These are phyloP conservation scores for Nothocercus julius DNA, from an alignment of 2,113 vertebrate genomes.

Conservation along the genomic window DNA sequence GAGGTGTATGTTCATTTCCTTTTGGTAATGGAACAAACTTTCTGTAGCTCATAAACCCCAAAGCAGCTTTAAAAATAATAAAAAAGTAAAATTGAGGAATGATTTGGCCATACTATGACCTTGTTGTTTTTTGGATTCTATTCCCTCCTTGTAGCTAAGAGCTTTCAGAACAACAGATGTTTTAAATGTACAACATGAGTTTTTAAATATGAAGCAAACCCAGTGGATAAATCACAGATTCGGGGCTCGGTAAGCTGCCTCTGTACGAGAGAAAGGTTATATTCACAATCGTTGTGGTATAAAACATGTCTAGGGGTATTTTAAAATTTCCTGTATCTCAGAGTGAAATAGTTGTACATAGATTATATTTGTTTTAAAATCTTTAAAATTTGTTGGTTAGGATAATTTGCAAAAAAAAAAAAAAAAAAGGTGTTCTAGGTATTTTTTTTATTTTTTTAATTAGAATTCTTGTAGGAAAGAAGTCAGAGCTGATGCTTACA, in stretches of 20 bases:
- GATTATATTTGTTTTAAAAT: background rate
- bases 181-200: conserved; percentile 31
- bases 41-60: conserved; percentile 66
- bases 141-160: background rate
- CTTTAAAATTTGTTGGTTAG: background rate
- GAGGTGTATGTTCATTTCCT: conserved; percentile 56
- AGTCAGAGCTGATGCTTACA: background rate
- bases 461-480: background rate
- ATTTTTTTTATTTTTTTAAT: background rate
- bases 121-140: background rate
- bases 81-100: conserved; percentile 16
- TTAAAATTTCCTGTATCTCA: background rate
- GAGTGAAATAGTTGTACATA: background rate
- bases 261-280: background rate
- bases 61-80: conserved; percentile 56
- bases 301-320: background rate
- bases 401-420: background rate
- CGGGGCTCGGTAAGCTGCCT: background rate
- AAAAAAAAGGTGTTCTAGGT: background rate
- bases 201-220: background rate
- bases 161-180: conserved; percentile 9
- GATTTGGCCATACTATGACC: conserved; percentile 35
- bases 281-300: background rate
- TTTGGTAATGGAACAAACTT: conserved; percentile 70
- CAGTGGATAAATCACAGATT: background rate